Evolutionary conservation across 2,888 invertebrate species (phyloP).

Genomic region (Trissolcus japonicus): DNA sequence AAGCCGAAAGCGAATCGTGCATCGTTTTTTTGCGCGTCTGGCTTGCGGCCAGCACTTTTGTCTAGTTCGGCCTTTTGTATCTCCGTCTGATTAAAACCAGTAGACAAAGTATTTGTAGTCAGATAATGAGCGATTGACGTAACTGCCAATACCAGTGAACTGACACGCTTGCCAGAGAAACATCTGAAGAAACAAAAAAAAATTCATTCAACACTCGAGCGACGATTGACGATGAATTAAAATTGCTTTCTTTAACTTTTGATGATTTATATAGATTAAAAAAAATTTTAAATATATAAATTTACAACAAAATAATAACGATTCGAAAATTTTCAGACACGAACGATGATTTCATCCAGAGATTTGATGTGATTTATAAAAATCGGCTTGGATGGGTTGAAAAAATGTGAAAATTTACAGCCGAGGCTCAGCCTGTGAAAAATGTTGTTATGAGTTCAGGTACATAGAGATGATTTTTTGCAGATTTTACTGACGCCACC

Average conservation of each 20-base stretch:
- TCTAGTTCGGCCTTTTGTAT: constrained; percentile 46
- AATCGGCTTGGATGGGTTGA: too few species aligned
- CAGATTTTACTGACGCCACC: constrained; percentile 24
- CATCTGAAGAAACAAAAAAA: constrained; percentile 7
- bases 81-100: constrained; percentile 48
- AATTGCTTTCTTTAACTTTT: neutral
- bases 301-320: too few species aligned
- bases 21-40: constrained; percentile 56
- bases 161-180: constrained; percentile 3
- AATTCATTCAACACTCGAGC: too few species aligned
- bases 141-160: constrained; percentile 29
- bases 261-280: too few species aligned
- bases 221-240: neutral
- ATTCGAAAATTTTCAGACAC: too few species aligned
- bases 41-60: constrained; percentile 48
- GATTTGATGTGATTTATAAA: too few species aligned
- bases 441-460: neutral
- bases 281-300: too few species aligned
- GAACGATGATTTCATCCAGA: too few species aligned
- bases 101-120: constrained; percentile 29
- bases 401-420: too few species aligned
- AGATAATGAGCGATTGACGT: constrained; percentile 41
- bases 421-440: neutral
- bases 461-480: constrained; percentile 11
- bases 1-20: constrained; percentile 44